Percentiles rank a stretch among this genome's conserved stretches.
These are phyloP conservation scores for Smithornis capensis DNA, from an alignment of 2,113 vertebrate species.

Conservation along the genomic window DNA sequence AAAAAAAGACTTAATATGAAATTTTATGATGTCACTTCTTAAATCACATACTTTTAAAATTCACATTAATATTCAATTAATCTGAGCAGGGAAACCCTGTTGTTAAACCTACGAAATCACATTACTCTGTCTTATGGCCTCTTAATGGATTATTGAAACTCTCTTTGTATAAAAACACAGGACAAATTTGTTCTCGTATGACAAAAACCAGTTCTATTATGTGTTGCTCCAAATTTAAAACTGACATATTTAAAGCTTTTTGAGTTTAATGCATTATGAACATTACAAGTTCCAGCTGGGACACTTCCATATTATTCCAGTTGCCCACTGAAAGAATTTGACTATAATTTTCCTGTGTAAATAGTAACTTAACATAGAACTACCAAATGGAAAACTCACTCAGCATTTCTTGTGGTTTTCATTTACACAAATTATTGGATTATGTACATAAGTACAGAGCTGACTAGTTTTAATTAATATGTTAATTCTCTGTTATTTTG, in stretches of 20 bases:
- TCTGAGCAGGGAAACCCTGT: neutral
- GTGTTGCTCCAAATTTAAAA: neutral
- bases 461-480: conserved; percentile 51
- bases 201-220: neutral
- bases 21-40: neutral
- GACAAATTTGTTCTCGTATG: neutral
- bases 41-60: neutral
- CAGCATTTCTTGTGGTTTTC: conserved; percentile 41
- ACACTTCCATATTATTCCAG: neutral
- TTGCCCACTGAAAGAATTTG: neutral
- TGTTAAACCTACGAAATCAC: neutral
- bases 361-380: neutral
- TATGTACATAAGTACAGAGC: conserved; percentile 9
- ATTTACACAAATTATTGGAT: conserved; percentile 48
- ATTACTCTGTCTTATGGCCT: neutral
- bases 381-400: neutral
- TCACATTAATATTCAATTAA: neutral
- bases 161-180: neutral
- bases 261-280: neutral
- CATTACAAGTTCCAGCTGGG: neutral
- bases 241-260: neutral
- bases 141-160: neutral
- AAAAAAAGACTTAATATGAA: neutral
- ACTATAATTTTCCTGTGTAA: neutral
- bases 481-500: conserved; percentile 22